Base-by-base conservation (phyloP, 2,888 invertebrate genomes). In the Quadroppia sp. region DNA sequence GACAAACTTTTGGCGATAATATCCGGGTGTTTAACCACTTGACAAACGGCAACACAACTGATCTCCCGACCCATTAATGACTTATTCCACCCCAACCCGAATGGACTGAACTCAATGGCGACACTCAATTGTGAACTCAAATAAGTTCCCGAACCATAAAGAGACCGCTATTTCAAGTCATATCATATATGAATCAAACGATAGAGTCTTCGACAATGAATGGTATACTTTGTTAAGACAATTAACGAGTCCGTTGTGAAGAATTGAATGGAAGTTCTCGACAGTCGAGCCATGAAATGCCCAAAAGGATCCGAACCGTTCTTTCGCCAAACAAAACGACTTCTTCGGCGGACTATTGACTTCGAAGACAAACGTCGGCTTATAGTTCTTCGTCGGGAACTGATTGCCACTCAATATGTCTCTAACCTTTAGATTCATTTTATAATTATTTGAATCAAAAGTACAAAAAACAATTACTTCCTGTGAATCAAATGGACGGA, bases 191-290 rank as follows among this genome's bases (percentile, higher is more conserved):
- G 4, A 36, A 36, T 36, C 4, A 36, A 36, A 4, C 15, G 15
- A 50, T 9, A 15, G 50, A 50, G 15, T 50, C 7, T 3, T 4
- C 3, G 20, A 20, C 15, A 15, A 20, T n/a, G 20, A 50, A 50
- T 50, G 20, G 17, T 17, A n/a, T 56, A 56, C 56, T 56, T 73
- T 73, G 23, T 73, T 73, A 15, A 73, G 40, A 64, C 73, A 64
- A 36, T 50, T 69, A 2, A 53, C 40, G 20, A 73, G 28, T 9
- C 73, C 73, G 45, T 73, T 73, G 73, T 73, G 64, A 3, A 73
- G 45, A 11, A 73, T 73, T 20, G 73, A 73, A 50, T 73, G 73
- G 67, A 67, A 73, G 64, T 73, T 73, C 30, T 73, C 73, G 36
- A 64, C n/a, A 15, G 3, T 17, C 11, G 73, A 73, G 9, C 73